These are phyloP conservation scores for Drosophila lacteicornis DNA, from an alignment of 1,140 invertebrate species.

Conservation along the genomic window DNA sequence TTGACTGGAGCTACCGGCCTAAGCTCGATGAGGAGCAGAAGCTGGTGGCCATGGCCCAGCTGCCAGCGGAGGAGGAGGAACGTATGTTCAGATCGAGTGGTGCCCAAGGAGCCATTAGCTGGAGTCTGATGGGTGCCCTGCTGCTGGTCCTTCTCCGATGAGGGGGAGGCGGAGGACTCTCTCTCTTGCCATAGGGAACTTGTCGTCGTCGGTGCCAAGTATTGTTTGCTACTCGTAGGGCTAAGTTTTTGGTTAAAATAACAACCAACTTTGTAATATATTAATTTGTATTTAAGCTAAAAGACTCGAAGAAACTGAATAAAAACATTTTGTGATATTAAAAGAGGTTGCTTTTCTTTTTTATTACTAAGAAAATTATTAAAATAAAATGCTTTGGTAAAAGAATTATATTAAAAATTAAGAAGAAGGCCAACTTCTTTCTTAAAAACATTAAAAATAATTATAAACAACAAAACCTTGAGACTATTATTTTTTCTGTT, in stretches of 20 bases:
- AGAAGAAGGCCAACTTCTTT: neutral
- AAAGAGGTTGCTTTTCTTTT: neutral
- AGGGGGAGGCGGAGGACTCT: neutral
- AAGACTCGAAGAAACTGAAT: conserved; percentile 49
- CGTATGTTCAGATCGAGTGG: neutral
- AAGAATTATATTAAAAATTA: neutral
- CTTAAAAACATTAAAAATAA: neutral
- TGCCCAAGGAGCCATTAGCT: conserved; percentile 22
- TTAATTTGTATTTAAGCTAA: conserved; percentile 39
- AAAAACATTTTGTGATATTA: conserved; percentile 42
- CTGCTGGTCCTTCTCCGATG: conserved; percentile 24
- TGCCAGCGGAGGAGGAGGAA: conserved; percentile 58
- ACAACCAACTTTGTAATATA: conserved; percentile 25
- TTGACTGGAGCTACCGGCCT: conserved; percentile 85
- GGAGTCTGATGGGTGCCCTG: conserved; percentile 24
- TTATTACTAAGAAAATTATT: neutral
- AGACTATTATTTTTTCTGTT: neutral
- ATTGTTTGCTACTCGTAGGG: conserved; percentile 36
- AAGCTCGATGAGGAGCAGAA: conserved; percentile 61
- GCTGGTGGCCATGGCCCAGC: conserved; percentile 57
- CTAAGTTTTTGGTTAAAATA: conserved; percentile 28
- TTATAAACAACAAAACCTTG: neutral
- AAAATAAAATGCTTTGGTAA: neutral
- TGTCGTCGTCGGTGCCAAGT: conserved; percentile 16
- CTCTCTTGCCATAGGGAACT: conserved; percentile 47